Conservation (phyloP, 2,797 vertebrate genomes). For the Betta splendens region DNA sequence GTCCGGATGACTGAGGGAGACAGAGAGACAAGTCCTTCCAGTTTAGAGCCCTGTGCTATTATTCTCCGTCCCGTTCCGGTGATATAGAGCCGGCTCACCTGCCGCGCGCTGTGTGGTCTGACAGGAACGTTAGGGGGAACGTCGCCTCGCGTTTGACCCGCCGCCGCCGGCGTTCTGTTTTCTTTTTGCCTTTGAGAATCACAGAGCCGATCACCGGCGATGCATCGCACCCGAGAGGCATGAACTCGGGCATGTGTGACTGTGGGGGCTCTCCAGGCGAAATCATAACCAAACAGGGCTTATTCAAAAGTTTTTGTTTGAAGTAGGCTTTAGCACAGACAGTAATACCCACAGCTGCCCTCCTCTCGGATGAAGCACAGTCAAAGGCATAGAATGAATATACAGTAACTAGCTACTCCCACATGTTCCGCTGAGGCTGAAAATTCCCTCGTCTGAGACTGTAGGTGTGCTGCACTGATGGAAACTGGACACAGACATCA, state of each 20-base stretch:
- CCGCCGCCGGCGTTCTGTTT: conserved; percentile 14
- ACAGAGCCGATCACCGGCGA: conserved; percentile 2
- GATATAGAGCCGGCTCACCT: conserved; percentile 37
- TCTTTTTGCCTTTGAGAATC: conserved; percentile 38
- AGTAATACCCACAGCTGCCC: conserved; percentile 26
- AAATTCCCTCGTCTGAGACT: conserved; percentile 64
- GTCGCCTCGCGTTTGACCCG: conserved; percentile 34
- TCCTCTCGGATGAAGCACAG: conserved; percentile 48
- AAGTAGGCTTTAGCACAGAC: conserved; percentile 26
- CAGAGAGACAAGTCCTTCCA: conserved; percentile 47
- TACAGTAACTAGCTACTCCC: conserved; percentile 59
- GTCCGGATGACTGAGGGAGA: conserved; percentile 60
- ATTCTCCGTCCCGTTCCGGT: conserved; percentile 43
- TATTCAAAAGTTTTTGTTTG: conserved; percentile 47
- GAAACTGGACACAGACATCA: conserved; percentile 46
- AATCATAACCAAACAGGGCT: conserved; percentile 55
- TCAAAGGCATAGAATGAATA: conserved; percentile 62
- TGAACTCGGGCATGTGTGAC: conserved; percentile 7
- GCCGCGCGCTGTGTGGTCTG: conserved; percentile 38
- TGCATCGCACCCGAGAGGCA: background rate
- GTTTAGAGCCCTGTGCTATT: conserved; percentile 33
- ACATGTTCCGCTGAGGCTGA: conserved; percentile 60
- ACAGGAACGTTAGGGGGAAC: conserved; percentile 37
- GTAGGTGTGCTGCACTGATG: conserved; percentile 36
- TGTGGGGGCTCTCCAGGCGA: conserved; percentile 56